Conservation (phyloP, 1,140 invertebrate genomes). For the Drosophila mojavensis region DNA sequence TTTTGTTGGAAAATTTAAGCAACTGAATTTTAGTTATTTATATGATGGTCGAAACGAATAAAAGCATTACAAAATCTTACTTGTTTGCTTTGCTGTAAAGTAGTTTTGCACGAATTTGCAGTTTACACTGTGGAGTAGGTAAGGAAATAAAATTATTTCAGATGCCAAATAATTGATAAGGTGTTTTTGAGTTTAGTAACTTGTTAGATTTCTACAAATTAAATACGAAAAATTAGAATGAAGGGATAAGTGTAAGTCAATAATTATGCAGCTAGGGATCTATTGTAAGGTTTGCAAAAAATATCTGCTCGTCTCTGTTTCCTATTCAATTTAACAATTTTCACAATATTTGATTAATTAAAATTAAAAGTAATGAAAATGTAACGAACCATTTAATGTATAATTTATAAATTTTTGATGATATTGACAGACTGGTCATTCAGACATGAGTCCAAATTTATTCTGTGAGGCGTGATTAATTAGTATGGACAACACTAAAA, state of each 20-base stretch:
- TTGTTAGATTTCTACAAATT: conserved; percentile 48
- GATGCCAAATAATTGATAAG: conserved; percentile 14
- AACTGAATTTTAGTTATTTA: neutral
- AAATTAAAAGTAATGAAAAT: neutral
- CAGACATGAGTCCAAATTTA: neutral
- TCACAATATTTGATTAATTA: too few species aligned
- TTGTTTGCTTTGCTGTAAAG: conserved; percentile 52
- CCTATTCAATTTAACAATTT: neutral
- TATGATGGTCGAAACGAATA: neutral
- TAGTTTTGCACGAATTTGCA: conserved; percentile 40
- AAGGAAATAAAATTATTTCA: conserved; percentile 54
- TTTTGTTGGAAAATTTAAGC: conserved; percentile 62
- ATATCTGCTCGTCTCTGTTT: neutral
- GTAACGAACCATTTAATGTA: neutral
- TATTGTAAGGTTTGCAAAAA: neutral
- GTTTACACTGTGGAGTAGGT: conserved; percentile 66
- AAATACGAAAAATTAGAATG: conserved; percentile 23
- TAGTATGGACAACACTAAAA: conserved; percentile 25
- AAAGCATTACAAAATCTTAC: conserved; percentile 55
- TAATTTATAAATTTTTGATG: neutral
- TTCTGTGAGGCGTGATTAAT: conserved; percentile 1
- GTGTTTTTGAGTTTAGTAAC: conserved; percentile 44
- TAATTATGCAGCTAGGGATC: neutral
- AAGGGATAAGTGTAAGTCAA: neutral
- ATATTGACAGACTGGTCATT: neutral